These are phyloP conservation scores for Megaceryle alcyon DNA, from an alignment of 2,797 vertebrate species.

Conservation along the genomic window DNA sequence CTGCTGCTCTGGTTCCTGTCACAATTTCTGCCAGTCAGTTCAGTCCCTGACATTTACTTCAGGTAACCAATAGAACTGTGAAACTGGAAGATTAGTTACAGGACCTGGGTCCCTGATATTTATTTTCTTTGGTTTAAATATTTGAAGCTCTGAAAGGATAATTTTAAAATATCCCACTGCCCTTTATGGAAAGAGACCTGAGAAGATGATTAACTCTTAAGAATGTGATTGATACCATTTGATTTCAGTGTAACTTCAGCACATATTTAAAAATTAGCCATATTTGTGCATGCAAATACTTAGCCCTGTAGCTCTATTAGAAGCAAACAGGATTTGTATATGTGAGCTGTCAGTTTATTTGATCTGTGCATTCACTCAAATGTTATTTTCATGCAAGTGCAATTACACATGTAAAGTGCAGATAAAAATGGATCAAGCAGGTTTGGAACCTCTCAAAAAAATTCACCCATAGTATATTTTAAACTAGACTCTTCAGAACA, in stretches of 20 bases:
- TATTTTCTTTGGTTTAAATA: not conserved
- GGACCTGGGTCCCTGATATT: not conserved
- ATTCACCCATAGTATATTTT: not conserved
- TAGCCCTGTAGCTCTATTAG: not conserved
- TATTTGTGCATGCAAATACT: not conserved
- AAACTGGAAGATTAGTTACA: not conserved
- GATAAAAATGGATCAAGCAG: slow-evolving; percentile 7
- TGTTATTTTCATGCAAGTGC: not conserved
- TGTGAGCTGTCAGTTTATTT: slow-evolving; percentile 45
- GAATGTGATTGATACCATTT: not conserved
- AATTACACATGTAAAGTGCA: not conserved
- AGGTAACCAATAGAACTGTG: not conserved
- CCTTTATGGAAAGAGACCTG: not conserved
- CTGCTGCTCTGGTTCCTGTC: not conserved
- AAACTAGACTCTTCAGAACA: not conserved
- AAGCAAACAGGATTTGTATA: slow-evolving; percentile 12
- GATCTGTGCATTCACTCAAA: slow-evolving; percentile 37
- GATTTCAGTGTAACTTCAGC: not conserved
- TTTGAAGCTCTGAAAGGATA: not conserved
- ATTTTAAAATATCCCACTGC: not conserved
- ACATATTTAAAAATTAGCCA: not conserved
- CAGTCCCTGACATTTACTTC: not conserved
- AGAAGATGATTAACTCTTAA: not conserved
- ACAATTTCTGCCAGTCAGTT: not conserved
- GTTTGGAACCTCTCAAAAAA: slow-evolving; percentile 1